Evolutionary conservation across 2,113 vertebrate genomes (phyloP), one percentile per base, ranked within the genome.

Genomic region (Pseudorhombus dupliciocellatus): DNA sequence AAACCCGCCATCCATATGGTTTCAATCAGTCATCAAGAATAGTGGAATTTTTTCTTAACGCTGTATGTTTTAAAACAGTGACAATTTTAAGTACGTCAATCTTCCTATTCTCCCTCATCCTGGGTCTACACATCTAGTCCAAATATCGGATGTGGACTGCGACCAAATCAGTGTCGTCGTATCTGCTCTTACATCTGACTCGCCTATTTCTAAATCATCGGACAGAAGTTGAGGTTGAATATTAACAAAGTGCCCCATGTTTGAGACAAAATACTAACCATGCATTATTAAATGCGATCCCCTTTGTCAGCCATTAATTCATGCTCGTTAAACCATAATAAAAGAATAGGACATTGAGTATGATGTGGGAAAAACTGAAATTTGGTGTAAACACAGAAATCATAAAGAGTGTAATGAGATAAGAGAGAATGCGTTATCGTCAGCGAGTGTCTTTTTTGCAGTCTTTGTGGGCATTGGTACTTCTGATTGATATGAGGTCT

Each of bases 251-350:
- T 79, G 31, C 77, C 73, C 89, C 91, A 91, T 88, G 92, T 88
- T 91, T 77, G 16, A 7, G 79, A 82, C 55, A 77, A 76, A 86
- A 91, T 76, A 70, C 72, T 74, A 82, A 67, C 81, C 71, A 82
- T 87, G 83, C 86, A 88, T 92, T 92, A 91, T 92, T 91, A 88
- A 89, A 88, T 76, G 69, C 73, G 73, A 90, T 91, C 84, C n/a
- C 34, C 70, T 77, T 78, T 91, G 88, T 91, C 88, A 84, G 79
- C 73, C 62, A 52, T 88, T 92, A 87, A 90, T 92, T 90, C 87
- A 86, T 64, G 88, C 89, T 85, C 77, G 87, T 91, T 91, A 84
- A 90, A 89, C 77, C 58, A 86, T 80, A 75, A 86, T 86, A 77
- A 84, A 89, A 91, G 83, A 88, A 79, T 73, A 54, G 77, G 83